Evolutionary conservation across 1,140 invertebrate genomes (phyloP).

Genomic region (Drosophila lini): DNA sequence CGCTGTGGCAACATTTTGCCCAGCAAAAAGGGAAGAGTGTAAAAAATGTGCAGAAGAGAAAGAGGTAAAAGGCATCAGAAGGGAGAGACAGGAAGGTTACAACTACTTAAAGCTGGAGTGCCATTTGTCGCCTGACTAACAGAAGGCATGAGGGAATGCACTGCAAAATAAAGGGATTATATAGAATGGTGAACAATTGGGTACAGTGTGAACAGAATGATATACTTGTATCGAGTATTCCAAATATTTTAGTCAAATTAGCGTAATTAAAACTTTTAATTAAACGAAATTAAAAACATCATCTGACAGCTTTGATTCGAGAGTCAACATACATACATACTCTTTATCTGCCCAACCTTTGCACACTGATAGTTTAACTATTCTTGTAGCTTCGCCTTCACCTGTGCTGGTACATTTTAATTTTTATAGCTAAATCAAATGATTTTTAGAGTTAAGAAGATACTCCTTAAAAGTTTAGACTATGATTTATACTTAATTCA

Average conservation of each 20-base stretch:
- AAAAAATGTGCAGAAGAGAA: not conserved
- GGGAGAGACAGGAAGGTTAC: not conserved
- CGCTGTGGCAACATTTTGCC: slow-evolving; percentile 27
- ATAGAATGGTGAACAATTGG: not conserved
- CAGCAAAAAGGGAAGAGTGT: not conserved
- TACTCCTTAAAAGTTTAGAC: not conserved
- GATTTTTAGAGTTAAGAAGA: too few species aligned
- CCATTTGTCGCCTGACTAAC: slow-evolving; percentile 30
- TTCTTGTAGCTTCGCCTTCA: too few species aligned
- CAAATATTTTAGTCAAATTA: too few species aligned
- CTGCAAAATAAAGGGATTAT: not conserved
- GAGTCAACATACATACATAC: too few species aligned
- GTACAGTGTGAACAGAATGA: not conserved
- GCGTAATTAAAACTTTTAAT: too few species aligned
- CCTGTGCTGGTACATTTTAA: too few species aligned
- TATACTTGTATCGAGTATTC: too few species aligned
- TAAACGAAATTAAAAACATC: too few species aligned
- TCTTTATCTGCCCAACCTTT: too few species aligned
- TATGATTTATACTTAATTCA: not conserved
- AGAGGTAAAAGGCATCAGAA: slow-evolving; percentile 4
- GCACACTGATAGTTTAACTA: too few species aligned
- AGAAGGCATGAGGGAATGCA: slow-evolving; percentile 9
- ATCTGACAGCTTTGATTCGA: too few species aligned
- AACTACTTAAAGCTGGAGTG: slow-evolving; percentile 25
- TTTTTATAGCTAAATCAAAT: too few species aligned